phyloP scores from a whole-genome alignment of 2,797 vertebrate species.

The Aphelocoma californica region DNA sequence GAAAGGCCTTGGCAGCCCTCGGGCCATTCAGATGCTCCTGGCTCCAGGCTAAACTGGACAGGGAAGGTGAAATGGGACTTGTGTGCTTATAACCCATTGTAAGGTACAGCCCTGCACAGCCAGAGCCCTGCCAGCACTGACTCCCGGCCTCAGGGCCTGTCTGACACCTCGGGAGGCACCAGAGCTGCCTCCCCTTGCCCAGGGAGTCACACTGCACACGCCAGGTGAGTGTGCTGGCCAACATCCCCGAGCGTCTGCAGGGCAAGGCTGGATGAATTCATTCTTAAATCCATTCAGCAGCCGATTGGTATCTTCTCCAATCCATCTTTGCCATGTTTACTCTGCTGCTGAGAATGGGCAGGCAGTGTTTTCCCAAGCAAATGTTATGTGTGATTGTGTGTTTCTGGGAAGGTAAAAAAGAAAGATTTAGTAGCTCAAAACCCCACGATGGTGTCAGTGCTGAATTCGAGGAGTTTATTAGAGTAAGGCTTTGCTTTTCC shows the following conservation, averaged over 20 bases:
- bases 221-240: neutral
- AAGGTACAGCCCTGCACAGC: neutral
- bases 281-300: neutral
- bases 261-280: neutral
- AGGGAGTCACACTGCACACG: rapidly evolving
- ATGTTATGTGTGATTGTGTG: neutral
- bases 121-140: neutral
- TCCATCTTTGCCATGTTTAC: neutral
- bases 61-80: neutral
- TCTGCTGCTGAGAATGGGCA: neutral
- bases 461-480: neutral
- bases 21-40: neutral
- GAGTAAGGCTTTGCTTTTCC: neutral
- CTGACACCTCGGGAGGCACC: neutral
- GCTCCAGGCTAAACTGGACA: neutral
- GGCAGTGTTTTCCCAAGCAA: neutral
- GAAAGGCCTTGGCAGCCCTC: neutral
- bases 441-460: neutral
- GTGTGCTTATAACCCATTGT: neutral
- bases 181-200: neutral
- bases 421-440: neutral
- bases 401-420: neutral
- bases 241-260: neutral
- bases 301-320: neutral
- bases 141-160: neutral